Base-by-base conservation (phyloP, 2,113 vertebrate species). In the Tautogolabrus adspersus region DNA sequence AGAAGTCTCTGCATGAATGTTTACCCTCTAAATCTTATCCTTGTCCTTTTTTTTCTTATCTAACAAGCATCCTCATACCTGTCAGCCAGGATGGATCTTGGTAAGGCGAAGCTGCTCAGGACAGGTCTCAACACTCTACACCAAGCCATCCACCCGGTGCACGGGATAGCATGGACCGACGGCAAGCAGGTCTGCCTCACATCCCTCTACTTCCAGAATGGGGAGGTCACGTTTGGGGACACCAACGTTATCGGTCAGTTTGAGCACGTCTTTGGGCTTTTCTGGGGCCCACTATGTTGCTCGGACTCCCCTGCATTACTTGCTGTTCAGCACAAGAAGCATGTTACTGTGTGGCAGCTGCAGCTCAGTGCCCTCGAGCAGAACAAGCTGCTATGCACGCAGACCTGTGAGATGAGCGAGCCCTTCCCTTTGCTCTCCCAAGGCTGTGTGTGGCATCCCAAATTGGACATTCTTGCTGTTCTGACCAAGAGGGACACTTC, bases 371-470 rank as follows among this genome's bases (percentile, higher is more conserved):
- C 91, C 1, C 62, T 88, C 0, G 96, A 96, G 75, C 94, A 94
- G 81, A 96, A 95, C 92, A 96, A 96, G 76, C 91, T 96, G 73
- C 85, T 95, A 78, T 96, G 96, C 91, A 96, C 95, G 10, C 96
- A 95, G 93, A 96, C 95, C 0, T 97, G 96, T 58, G 97, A 99
- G 91, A 94, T 97, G 69, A 96, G 94, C 10, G 96, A 96, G 74
- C 94, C 96, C 0, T 93, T 96, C 66, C 96, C 96, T 0, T 57
- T 99, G 91, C 96, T 99, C 55, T 92, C 96, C 23, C 97, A 96
- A 81, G 98, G 98, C 87, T 99, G 98, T 0, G 93, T 97, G 54
- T 99, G 98, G 98, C 97, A 99, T 87, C 98, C 98, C 0, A 95
- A 93, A 64, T 88, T 93, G 79, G 95, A 98, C 59, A 79, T 97